phyloP scores from a whole-genome alignment of 2,113 vertebrate species.

The Benitochromis conjunctus region DNA sequence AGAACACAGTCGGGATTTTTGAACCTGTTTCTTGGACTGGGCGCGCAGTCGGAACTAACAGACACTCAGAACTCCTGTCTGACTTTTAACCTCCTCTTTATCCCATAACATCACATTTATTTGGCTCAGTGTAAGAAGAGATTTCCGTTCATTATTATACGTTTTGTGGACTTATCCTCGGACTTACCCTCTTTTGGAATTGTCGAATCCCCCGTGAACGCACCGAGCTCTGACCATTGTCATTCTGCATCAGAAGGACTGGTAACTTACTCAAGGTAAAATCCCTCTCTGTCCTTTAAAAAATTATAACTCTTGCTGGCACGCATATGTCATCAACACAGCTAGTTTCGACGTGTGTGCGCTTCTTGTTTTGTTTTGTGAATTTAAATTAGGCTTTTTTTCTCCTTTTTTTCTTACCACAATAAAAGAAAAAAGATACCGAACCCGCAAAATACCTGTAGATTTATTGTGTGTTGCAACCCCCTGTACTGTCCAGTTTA shows the following conservation, averaged over 20 bases:
- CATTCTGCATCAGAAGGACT: constrained; percentile 35
- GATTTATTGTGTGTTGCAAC: background rate
- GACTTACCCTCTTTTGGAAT: constrained; percentile 48
- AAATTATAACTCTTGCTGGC: background rate
- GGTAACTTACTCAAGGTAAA: constrained; percentile 68
- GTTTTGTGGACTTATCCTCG: constrained; percentile 39
- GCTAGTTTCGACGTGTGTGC: background rate
- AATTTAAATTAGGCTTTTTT: background rate
- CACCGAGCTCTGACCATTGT: constrained; percentile 15
- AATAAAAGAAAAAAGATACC: background rate
- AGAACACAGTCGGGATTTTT: constrained; percentile 7
- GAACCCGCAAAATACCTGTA: background rate
- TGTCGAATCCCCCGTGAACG: constrained; percentile 33
- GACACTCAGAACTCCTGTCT: constrained; percentile 1
- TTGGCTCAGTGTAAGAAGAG: background rate
- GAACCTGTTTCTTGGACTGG: constrained; percentile 24
- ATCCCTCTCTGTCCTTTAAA: background rate
- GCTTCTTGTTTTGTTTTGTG: background rate
- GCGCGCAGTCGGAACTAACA: constrained; percentile 30
- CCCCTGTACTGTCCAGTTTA: background rate
- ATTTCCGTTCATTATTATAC: background rate
- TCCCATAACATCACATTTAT: background rate
- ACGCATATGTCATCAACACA: background rate
- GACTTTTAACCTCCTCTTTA: background rate
- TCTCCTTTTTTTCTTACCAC: background rate